Evolutionary conservation across 2,113 vertebrate species (phyloP).

Genomic region (Lamprologus lemairii): DNA sequence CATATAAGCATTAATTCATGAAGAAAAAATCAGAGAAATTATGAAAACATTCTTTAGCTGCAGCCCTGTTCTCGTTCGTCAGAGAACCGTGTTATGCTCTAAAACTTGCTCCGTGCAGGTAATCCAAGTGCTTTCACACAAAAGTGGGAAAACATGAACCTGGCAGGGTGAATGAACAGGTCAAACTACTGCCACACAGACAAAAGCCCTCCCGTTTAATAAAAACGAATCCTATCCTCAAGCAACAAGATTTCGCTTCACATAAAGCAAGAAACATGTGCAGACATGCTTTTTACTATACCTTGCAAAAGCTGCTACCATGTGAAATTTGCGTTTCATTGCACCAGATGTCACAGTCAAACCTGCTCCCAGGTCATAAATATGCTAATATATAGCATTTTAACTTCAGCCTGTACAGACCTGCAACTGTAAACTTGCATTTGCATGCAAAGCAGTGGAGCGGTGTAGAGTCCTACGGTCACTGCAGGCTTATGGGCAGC

Average conservation of each 20-base stretch:
- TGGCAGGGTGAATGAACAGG: not conserved
- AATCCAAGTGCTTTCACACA: not conserved
- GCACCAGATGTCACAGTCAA: not conserved
- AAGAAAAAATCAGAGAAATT: not conserved
- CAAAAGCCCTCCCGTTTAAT: not conserved
- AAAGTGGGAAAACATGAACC: not conserved
- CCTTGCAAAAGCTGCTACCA: not conserved
- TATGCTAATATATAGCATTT: not conserved
- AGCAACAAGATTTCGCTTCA: fast-evolving
- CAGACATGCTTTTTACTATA: not conserved
- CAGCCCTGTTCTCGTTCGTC: fast-evolving
- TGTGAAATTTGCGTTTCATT: not conserved
- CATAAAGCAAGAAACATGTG: not conserved
- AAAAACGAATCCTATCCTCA: not conserved
- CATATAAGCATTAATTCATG: not conserved
- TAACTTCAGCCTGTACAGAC: not conserved
- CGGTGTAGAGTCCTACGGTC: not conserved
- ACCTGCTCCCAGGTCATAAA: not conserved
- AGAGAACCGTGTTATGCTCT: fast-evolving
- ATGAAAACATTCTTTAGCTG: not conserved
- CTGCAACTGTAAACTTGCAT: not conserved
- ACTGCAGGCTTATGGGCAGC: not conserved
- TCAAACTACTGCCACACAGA: not conserved
- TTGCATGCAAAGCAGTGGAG: not conserved
- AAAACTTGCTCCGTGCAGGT: not conserved